Base-by-base conservation (phyloP, 2,888 invertebrate genomes). In the Onthophagus sagittarius region DNA sequence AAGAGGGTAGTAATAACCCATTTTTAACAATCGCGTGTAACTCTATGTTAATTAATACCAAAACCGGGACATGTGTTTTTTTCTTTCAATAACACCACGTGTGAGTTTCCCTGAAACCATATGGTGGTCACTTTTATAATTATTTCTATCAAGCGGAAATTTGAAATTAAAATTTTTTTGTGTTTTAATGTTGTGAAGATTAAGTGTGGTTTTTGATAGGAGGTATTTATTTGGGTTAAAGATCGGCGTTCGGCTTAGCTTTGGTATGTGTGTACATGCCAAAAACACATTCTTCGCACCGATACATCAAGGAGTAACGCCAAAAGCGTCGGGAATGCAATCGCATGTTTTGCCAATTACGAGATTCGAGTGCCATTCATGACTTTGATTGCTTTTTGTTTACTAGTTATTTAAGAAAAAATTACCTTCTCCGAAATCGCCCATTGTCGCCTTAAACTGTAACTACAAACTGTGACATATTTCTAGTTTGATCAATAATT, bases 381-480 rank as follows among this genome's bases (percentile, higher is more conserved):
- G 11, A 7, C 39, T 53, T 23, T 23, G 3, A 23, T 23, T 23
- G 3, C n/a, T 23, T 23, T 23, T 23, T 23, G 23, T 23, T 23
- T 23, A 23, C 23, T 23, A 23, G 2, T 23, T 23, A 23, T 23
- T 23, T n/a, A n/a, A n/a, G n/a, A n/a, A n/a, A n/a, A n/a, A n/a
- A n/a, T n/a, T 23, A 84, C 84, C 84, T 82, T 84, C 84, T 72
- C 84, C 83, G 77, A 84, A 84, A 80, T 84, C 83, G 71, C 82
- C 83, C 83, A 84, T 83, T 53, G 2, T 53, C 11, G 2, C 6
- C 1, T 11, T 53, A 53, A 23, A 23, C 1, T 2, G 1, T 23
- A 23, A 23, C 23, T 53, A 53, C 39, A 7, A 53, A 53, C 39
- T 53, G 39, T 53, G 39, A 53, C 39, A 53, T 53, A 53, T 53